phyloP scores from a whole-genome alignment of 2,888 invertebrate genomes.

The Thysanoteuthis rhombus region DNA sequence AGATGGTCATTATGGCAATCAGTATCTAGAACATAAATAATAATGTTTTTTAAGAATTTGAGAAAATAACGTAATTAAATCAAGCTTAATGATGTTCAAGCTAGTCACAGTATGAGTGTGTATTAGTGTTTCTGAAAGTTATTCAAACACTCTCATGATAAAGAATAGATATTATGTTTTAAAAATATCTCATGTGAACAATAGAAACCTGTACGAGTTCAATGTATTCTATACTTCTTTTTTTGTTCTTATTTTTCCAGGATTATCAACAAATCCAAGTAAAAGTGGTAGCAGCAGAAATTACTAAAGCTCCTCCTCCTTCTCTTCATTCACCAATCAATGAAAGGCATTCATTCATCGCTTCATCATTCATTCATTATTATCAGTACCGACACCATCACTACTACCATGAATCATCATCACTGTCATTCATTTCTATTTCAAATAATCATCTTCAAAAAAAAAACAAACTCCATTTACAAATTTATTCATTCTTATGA shows the following conservation, averaged over 20 bases:
- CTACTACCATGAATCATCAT: neutral
- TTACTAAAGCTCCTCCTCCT: conserved; percentile 20
- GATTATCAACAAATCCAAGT: conserved; percentile 20
- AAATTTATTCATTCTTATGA: neutral
- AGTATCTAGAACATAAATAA: too few relatives aligned
- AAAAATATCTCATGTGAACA: neutral
- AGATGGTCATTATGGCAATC: too few relatives aligned
- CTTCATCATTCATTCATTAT: neutral
- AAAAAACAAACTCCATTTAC: neutral
- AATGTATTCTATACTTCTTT: neutral
- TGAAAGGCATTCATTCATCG: neutral
- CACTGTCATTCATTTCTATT: neutral
- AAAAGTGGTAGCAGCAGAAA: conserved; percentile 24
- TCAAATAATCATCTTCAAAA: neutral
- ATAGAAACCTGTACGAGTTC: neutral
- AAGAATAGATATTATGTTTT: too few relatives aligned
- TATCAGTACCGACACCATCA: neutral
- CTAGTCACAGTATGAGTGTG: too few relatives aligned
- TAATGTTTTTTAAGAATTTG: too few relatives aligned
- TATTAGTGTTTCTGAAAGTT: too few relatives aligned
- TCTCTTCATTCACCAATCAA: conserved; percentile 12
- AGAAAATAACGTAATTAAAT: too few relatives aligned
- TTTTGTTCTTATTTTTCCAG: neutral
- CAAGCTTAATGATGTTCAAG: too few relatives aligned
- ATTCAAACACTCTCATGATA: too few relatives aligned